These are phyloP conservation scores for Mareca penelope DNA, from an alignment of 2,797 vertebrate species.

Conservation along the genomic window DNA sequence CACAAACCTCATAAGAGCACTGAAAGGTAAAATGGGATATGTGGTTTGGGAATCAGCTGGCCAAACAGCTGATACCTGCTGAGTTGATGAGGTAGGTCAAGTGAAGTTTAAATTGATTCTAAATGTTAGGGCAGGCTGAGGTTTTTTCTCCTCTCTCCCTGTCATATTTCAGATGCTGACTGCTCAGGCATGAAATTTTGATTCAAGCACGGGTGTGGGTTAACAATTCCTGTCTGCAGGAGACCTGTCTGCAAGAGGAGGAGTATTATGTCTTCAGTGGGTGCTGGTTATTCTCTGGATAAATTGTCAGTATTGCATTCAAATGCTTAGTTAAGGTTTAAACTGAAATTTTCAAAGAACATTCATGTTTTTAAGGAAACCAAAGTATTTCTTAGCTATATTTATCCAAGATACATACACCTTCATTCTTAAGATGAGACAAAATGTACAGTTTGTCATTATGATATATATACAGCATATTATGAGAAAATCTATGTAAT, in stretches of 20 bases:
- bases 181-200: not conserved
- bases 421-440: not conserved
- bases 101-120: not conserved
- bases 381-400: not conserved
- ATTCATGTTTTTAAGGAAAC: not conserved
- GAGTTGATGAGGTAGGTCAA: not conserved
- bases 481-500: not conserved
- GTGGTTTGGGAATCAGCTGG: not conserved
- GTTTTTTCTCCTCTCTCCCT: not conserved
- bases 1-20: not conserved
- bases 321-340: not conserved
- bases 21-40: not conserved
- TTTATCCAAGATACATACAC: accelerated
- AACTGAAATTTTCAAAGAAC: not conserved
- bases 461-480: not conserved
- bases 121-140: not conserved
- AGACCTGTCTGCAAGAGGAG: not conserved
- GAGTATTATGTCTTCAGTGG: not conserved
- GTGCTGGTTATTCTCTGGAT: not conserved
- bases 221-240: not conserved
- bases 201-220: not conserved
- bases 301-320: not conserved
- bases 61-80: not conserved
- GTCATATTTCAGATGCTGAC: not conserved
- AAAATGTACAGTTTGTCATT: not conserved